Base-by-base conservation (phyloP, 2,888 invertebrate species). In the Calameuta pallipes region DNA sequence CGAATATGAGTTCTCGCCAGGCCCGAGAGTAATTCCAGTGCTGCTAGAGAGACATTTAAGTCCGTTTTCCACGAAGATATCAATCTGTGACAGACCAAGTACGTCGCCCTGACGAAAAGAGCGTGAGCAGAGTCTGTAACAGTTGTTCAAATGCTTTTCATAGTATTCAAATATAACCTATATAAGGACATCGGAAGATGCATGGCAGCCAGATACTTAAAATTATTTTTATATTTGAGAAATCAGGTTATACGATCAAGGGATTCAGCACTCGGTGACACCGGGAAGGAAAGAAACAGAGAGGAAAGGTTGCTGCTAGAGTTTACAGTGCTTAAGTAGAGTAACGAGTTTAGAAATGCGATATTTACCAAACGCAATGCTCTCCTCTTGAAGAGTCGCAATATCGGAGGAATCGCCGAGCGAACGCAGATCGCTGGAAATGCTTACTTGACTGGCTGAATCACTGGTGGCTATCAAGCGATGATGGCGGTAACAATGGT, bases 41-140 rank as follows among this genome's bases (percentile, higher is more conserved):
- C 98, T 0, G 98, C 98, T 78, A 99, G 92, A 0, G 98, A 98
- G 69, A 98, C 97, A 90, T 98, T 98, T 80, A 98, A 93, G 92
- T 99, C 98, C 0, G 97, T 96, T 92, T 98, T 98, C 98, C 98
- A 99, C 0, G 98, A 97, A 0, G 98, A 98, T 89, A 98, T 98
- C 80, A 99, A 93, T 34, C 98, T 95, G 92, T 98, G 98, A 89
- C 98, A 99, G 69, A 98, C 98, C 86, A 98, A 93, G 89, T 98
- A 98, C 0, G 98, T 98, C 11, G 98, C 97, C 80, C 97, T 94
- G 0, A 98, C 97, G 88, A 98, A 98, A 82, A 99, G 92, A 3
- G 97, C 97, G 90, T 96, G 96, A 0, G 96, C 96, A 75, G 96
- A 96, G 92, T 97, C 97, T 97, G 91, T 69, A 91, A 84, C 87